Evolutionary conservation across 2,113 vertebrate species (phyloP), one percentile per base, ranked within the genome.

Genomic region (Anoura caudifer): DNA sequence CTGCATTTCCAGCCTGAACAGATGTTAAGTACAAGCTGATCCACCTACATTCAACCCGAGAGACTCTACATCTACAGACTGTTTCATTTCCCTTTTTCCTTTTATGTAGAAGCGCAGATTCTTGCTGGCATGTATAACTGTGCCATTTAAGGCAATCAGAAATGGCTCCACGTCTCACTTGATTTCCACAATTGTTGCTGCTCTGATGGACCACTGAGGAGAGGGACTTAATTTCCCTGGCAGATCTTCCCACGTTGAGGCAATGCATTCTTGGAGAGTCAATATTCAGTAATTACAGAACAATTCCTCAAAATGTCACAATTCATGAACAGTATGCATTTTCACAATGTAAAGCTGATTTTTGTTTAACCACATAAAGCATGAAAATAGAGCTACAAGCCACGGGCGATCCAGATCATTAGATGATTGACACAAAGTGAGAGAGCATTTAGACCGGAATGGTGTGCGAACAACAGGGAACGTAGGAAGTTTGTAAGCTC

Each of bases 271-370:
- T 0, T 22, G 28, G 79, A 97, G 95, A 95, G 93, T 94, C 97
- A 97, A 95, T 96, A 95, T 95, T 91, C 54, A 50, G 94, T 96
- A 95, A 97, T 97, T 96, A 97, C 56, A 87, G 75, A 83, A 96
- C 91, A 96, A 85, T 97, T 54, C 70, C 89, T 97, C 86, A 92
- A 92, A 96, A 93, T 97, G 92, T 96, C 88, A 96, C 92, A 93
- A 91, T 96, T 97, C 94, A 38, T 90, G 86, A 96, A 91, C 95
- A 96, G 94, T 96, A 90, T 95, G 93, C 75, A 83, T 95, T 82
- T 97, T 89, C 96, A 98, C 95, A 96, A 97, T 97, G 95, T 93
- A 97, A 97, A 97, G 95, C 96, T 98, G 97, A 98, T 97, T 98
- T 97, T 94, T 45, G 81, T 97, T 95, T 97, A 97, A 97, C 88